These are phyloP conservation scores for Acipenser transmontanus DNA, from an alignment of 2,797 vertebrate species.

Conservation along the genomic window DNA sequence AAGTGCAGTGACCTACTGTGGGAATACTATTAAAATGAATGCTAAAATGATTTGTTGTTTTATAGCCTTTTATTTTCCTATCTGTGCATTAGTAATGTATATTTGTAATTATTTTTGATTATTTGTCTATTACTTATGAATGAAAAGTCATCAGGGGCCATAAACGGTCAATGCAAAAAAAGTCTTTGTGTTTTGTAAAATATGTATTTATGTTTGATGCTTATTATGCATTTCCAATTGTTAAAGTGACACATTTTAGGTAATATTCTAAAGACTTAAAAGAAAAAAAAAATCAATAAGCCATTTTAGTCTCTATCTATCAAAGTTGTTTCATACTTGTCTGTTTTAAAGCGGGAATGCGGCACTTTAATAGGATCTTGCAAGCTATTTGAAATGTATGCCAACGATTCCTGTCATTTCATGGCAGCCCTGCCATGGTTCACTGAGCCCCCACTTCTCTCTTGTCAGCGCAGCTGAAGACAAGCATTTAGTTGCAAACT, in stretches of 20 bases:
- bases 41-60: constrained; percentile 3
- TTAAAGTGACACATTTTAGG: constrained; percentile 71
- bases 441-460: constrained; percentile 96
- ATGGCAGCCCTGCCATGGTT: constrained; percentile 98
- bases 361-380: constrained; percentile 99
- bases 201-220: constrained; percentile 54
- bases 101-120: no score
- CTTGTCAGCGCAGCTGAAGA: constrained; percentile 98
- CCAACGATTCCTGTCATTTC: constrained; percentile 99
- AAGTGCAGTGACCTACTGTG: background rate
- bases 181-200: constrained; percentile 20
- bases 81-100: no score
- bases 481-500: constrained; percentile 99
- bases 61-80: no score
- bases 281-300: constrained; percentile 92
- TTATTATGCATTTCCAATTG: constrained; percentile 70
- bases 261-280: constrained; percentile 68
- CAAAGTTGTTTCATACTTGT: constrained; percentile 98
- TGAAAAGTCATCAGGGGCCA: no score
- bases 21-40: constrained; percentile 3
- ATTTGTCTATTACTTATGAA: no score
- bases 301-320: constrained; percentile 99
- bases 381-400: constrained; percentile 99
- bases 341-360: constrained; percentile 95
- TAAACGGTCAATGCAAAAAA: constrained; percentile 25